phyloP scores from a whole-genome alignment of 2,888 invertebrate genomes.

The Syrista parreyssii region DNA sequence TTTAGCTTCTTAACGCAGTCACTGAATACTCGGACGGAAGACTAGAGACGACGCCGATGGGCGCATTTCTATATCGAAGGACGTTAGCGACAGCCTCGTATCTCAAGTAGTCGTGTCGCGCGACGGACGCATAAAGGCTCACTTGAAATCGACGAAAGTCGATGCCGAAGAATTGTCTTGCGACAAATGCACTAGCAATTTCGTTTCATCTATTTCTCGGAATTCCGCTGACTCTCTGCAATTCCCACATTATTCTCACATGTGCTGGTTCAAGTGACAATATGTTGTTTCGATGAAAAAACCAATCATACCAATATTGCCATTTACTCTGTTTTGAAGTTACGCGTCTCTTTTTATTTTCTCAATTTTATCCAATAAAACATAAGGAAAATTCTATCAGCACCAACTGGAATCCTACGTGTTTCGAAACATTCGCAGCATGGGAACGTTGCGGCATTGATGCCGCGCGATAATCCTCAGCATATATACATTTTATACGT shows the following conservation, averaged over 20 bases:
- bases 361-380: neutral
- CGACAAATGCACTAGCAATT: neutral
- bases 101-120: neutral
- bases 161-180: neutral
- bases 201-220: neutral
- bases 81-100: neutral
- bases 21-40: neutral
- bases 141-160: neutral
- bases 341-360: neutral
- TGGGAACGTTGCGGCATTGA: conserved; percentile 59
- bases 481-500: conserved; percentile 39
- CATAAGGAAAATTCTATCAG: neutral
- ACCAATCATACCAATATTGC: neutral
- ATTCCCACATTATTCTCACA: neutral
- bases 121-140: neutral
- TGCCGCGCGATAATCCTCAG: conserved; percentile 56
- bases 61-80: neutral
- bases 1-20: neutral
- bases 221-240: neutral
- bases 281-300: neutral
- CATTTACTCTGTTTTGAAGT: neutral
- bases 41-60: neutral
- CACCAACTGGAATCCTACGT: neutral
- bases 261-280: neutral
- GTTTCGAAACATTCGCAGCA: conserved; percentile 18